Percentiles rank a stretch among this genome's conserved stretches.
phyloP scores from a whole-genome alignment of 2,113 vertebrate species.

The Alectura lathami region DNA sequence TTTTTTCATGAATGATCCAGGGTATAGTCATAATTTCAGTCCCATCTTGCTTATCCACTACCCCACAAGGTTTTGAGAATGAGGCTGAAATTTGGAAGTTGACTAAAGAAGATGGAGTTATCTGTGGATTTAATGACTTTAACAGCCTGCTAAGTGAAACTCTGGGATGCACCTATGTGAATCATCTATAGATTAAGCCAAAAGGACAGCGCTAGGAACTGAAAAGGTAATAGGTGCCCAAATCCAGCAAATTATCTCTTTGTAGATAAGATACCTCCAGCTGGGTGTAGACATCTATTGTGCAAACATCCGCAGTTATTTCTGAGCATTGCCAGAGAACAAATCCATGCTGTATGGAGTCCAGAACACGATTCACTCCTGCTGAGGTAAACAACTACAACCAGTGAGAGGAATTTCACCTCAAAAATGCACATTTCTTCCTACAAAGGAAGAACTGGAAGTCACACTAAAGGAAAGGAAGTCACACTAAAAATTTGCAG shows the following conservation, averaged over 20 bases:
- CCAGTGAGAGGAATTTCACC: neutral
- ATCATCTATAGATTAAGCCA: neutral
- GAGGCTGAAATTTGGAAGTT: neutral
- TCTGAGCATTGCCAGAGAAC: neutral
- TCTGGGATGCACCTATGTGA: neutral
- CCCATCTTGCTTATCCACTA: neutral
- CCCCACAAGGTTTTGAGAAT: neutral
- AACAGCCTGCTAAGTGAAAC: neutral
- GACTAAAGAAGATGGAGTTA: neutral
- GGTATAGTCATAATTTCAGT: neutral
- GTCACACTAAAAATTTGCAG: neutral
- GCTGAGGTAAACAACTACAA: neutral
- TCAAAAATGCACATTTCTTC: neutral
- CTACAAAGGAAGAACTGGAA: too few species aligned
- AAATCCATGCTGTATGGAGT: neutral
- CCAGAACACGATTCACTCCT: too few species aligned
- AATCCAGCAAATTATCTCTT: accelerated
- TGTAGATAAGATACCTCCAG: neutral
- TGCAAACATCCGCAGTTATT: too few species aligned
- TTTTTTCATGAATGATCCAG: too few species aligned
- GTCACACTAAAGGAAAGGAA: too few species aligned
- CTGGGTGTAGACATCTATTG: too few species aligned
- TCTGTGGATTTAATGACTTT: neutral
- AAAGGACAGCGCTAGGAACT: neutral
- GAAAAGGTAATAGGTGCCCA: neutral